Base-by-base conservation (phyloP, 1,140 invertebrate species). In the Anastrepha ludens region DNA sequence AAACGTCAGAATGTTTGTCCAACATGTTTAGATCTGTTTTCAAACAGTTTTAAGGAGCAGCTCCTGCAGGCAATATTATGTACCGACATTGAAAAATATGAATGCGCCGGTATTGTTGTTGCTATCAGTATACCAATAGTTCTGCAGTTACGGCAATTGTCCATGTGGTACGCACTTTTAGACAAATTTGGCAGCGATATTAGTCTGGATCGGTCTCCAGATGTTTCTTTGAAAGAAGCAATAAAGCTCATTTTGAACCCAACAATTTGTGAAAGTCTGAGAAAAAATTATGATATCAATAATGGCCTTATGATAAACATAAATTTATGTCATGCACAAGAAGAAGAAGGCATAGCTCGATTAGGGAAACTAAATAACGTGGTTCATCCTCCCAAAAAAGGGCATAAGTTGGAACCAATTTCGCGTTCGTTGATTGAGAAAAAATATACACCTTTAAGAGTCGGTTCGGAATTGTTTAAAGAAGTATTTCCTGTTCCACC, bases 21-120 rank as follows among this genome's bases (percentile, higher is more conserved):
- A 0, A 93, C 94, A 9, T 97, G 96, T 91, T 89, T 96, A 60
- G 96, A 95, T 62, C 92, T 96, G n/a, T 94, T 96, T 41, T 94
- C 96, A 88, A 89, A 94, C 88, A 89, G 93, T 8, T 91, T 92
- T 87, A 91, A 94, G 87, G 90, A 94, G 87, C 89, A 91, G 59
- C 89, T 94, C 8, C 87, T 95, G 60, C 64, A 94, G 64, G 90
- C 93, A 50, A 94, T 95, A 60, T 87, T 91, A 0, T 47, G 93
- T 41, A 88, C 93, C 1, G 90, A 92, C 44, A 91, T 93, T n/a
- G 88, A 89, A 20, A 90, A 93, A 78, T 94, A 94, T 89, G 93
- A 94, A 78, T 93, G 91, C 85, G 78, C 87, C 17, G 91, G 90
- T 55, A 94, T 94, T 88, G 91, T 93, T 1, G 88, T 93, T 60